Conservation (phyloP, 1,140 invertebrate genomes). For the Dufourea novaeangliae region DNA sequence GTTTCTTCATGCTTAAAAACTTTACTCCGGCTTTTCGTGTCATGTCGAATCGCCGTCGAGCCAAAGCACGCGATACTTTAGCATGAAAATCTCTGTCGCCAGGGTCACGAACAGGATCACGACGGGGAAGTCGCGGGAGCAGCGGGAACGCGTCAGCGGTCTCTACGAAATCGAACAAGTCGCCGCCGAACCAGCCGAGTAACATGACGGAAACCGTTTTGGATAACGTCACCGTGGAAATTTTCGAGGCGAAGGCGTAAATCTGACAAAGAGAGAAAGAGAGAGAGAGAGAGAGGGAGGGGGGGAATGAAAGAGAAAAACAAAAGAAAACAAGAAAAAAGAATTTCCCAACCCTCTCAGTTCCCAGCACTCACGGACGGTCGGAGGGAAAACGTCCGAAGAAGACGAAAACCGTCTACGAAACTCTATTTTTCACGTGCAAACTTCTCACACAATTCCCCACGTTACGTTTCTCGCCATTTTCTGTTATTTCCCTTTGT, state of each 20-base stretch:
- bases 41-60: conserved; percentile 42
- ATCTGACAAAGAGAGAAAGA: too few relatives aligned
- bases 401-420: background rate
- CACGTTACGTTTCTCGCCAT: background rate
- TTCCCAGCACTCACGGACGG: conserved; percentile 4
- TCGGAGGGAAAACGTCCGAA: conserved; percentile 8
- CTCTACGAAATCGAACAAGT: conserved; percentile 82
- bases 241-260: conserved; percentile 81
- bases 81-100: conserved; percentile 81
- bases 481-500: background rate
- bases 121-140: conserved; percentile 86
- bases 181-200: conserved; percentile 75
- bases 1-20: conserved; percentile 61
- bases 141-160: conserved; percentile 85
- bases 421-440: conserved; percentile 22
- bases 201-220: conserved; percentile 79
- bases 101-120: conserved; percentile 86
- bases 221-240: conserved; percentile 84
- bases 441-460: background rate
- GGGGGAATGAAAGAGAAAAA: background rate
- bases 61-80: conserved; percentile 70
- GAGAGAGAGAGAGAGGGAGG: too few relatives aligned
- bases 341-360: background rate
- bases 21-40: conserved; percentile 61
- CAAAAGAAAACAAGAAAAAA: background rate